Percentiles rank a stretch among this genome's conserved stretches.
phyloP scores from a whole-genome alignment of 2,888 invertebrate genomes.

The Hemistola chrysoprasaria region DNA sequence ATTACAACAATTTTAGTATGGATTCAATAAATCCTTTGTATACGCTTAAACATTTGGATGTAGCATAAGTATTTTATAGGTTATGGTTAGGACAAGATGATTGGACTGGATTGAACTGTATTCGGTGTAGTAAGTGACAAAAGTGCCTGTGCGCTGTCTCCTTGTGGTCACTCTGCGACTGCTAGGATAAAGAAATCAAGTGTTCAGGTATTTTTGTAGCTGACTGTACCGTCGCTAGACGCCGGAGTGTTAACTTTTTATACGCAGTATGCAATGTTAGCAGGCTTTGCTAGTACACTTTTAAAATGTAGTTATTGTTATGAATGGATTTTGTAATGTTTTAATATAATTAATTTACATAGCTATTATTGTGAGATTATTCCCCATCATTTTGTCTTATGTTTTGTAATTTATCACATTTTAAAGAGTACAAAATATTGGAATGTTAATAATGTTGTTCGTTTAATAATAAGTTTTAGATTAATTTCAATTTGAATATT shows the following conservation, averaged over 20 bases:
- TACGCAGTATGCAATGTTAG: constrained; percentile 63
- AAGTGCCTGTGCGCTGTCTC: constrained; percentile 20
- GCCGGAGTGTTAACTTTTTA: constrained; percentile 52
- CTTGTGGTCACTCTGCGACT: constrained; percentile 1
- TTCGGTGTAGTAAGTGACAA: constrained; percentile 23
- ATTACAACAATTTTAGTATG: constrained; percentile 17
- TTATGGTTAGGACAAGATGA: too few relatives aligned
- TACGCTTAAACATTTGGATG: constrained; percentile 25
- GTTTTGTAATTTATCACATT: constrained; percentile 81
- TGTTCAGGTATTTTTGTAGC: constrained; percentile 30
- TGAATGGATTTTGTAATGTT: constrained; percentile 78
- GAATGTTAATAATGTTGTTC: constrained; percentile 80
- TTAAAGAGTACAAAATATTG: constrained; percentile 81
- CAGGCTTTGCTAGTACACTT: constrained; percentile 69
- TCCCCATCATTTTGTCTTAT: constrained; percentile 62
- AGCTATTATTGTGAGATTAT: constrained; percentile 75
- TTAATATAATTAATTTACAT: constrained; percentile 79
- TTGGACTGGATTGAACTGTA: constrained; percentile 11
- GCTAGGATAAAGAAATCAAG: constrained; percentile 15
- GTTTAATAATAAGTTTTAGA: constrained; percentile 76
- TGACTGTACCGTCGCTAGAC: constrained; percentile 31
- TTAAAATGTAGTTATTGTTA: constrained; percentile 71
- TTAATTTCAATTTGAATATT: constrained; percentile 73
- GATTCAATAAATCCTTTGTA: constrained; percentile 14
- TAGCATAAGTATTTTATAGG: constrained; percentile 15